Evolutionary conservation across 2,888 invertebrate species (phyloP), one percentile per base, ranked within the genome.

Genomic region (Adela reaumurella): DNA sequence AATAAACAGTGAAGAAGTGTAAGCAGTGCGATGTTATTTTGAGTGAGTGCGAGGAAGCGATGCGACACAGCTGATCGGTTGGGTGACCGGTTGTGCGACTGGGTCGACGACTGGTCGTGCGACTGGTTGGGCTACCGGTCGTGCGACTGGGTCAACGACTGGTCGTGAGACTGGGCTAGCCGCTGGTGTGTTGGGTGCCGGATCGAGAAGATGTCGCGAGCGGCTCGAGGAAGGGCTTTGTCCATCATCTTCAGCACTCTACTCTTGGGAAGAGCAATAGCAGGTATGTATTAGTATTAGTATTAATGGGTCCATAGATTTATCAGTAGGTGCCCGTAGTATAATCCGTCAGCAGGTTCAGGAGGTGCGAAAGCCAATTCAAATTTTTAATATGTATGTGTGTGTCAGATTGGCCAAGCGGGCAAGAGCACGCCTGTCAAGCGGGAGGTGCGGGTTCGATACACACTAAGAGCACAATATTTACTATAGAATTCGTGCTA

Each of bases 191-290:
- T 17, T 10, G 17, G 8, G 10, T 3, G 17, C 29, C 4, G 19
- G 19, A 14, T 20, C 5, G 45, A 66, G 57, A 43, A 8, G 43
- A 77, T 76, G 77, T 64, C 62, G 59, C 61, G 66, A 54, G 66
- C 49, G 11, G 45, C 62, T 52, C 64, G 67, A 56, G 62, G 68
- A 48, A 67, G 70, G 50, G 60, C 73, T 59, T 64, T 78, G 56
- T 74, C 77, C 50, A 70, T 78, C 53, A 60, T 78, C 54, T 74
- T 78, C 66, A 78, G 74, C 61, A 70, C 70, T 45, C 58, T 78
- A 55, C 68, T 78, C 48, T 66, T 78, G 54, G 77, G 77, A 53
- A 67, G 76, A 52, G 76, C 72, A 55, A 69, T 78, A 53, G 72
- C 77, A 63, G 77, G 78, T 77, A 58, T 67, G 68, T 54, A 29